Conservation (phyloP, 2,888 invertebrate genomes). For the Heliconius cydno region DNA sequence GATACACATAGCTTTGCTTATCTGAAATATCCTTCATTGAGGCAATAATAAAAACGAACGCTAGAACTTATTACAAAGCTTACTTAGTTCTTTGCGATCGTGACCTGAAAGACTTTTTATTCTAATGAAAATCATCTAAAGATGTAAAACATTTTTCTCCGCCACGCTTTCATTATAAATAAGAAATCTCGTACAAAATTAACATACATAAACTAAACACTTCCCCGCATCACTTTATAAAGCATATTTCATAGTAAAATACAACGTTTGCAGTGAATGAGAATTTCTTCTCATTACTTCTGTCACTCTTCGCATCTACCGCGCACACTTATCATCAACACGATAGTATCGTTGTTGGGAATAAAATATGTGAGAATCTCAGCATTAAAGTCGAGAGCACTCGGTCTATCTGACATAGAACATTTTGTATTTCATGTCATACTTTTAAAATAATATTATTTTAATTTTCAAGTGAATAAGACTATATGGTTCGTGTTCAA, state of each 20-base stretch:
- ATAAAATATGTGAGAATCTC: constrained; percentile 51
- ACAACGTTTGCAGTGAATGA: constrained; percentile 49
- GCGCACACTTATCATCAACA: constrained; percentile 49
- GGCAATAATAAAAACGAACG: constrained; percentile 33
- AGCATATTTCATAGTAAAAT: constrained; percentile 43
- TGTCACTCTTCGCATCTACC: constrained; percentile 48
- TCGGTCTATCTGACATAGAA: constrained; percentile 35
- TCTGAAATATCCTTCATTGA: constrained; percentile 31
- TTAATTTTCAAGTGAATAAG: constrained; percentile 18
- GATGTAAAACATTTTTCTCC: constrained; percentile 32
- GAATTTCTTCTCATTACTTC: constrained; percentile 50
- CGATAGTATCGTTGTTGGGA: constrained; percentile 50
- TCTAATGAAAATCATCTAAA: constrained; percentile 40
- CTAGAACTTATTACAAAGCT: constrained; percentile 40
- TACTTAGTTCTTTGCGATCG: constrained; percentile 36
- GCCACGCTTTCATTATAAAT: constrained; percentile 35
- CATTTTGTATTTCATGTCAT: constrained; percentile 33
- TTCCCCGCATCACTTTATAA: constrained; percentile 42
- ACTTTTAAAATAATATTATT: constrained; percentile 32
- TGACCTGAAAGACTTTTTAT: constrained; percentile 40
- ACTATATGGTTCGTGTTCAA: background rate
- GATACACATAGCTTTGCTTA: background rate
- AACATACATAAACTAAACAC: constrained; percentile 46
- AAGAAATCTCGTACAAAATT: constrained; percentile 37
- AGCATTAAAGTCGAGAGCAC: constrained; percentile 44